These are phyloP conservation scores for Vimba vimba DNA, from an alignment of 2,113 vertebrate genomes.

Conservation along the genomic window DNA sequence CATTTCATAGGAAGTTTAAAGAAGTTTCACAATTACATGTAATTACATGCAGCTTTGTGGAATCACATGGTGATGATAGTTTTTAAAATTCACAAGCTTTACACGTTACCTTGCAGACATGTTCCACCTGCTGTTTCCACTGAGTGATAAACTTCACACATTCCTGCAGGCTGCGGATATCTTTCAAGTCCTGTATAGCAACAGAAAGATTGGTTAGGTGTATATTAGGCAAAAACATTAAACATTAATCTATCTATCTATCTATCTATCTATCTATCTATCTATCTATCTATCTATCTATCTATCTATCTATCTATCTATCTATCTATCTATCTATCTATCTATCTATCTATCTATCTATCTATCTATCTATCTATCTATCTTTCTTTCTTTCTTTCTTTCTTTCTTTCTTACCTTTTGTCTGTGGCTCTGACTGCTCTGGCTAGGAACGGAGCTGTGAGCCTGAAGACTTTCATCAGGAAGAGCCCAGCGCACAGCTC, in stretches of 20 bases:
- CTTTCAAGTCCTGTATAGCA: conserved; percentile 49
- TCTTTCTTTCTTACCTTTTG: conserved; percentile 43
- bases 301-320: no score
- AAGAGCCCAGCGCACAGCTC: conserved; percentile 53
- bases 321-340: no score
- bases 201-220: neutral
- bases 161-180: conserved; percentile 57
- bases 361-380: neutral
- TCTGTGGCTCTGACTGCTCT: conserved; percentile 8
- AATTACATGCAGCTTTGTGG: neutral
- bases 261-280: no score
- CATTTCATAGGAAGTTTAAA: no score
- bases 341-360: no score
- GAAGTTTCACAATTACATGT: neutral
- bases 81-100: neutral
- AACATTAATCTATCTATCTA: neutral
- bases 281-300: no score
- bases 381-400: neutral
- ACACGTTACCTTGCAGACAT: conserved; percentile 54
- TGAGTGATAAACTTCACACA: conserved; percentile 55
- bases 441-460: conserved; percentile 51
- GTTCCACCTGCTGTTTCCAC: conserved; percentile 58
- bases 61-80: neutral
- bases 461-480: conserved; percentile 43
- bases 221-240: neutral